phyloP scores from a whole-genome alignment of 2,888 invertebrate species.

The Tromatobia lineatoria region DNA sequence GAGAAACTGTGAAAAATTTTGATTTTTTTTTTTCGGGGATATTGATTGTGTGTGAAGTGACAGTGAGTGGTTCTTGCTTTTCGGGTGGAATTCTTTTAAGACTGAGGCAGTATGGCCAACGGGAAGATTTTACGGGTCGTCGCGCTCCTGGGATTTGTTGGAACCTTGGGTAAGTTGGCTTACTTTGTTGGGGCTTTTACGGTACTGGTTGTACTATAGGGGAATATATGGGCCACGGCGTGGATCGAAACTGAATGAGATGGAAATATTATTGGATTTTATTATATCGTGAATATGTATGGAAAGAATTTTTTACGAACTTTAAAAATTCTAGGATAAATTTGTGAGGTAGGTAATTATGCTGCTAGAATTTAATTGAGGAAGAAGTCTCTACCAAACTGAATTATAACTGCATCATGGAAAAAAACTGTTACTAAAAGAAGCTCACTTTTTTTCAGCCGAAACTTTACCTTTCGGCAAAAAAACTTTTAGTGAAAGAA shows the following conservation, averaged over 20 bases:
- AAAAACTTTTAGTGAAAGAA: too few species aligned
- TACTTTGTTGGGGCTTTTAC: constrained; percentile 1
- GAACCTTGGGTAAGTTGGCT: constrained; percentile 44
- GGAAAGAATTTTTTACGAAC: not conserved
- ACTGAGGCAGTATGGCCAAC: constrained; percentile 33
- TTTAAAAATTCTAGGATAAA: not conserved
- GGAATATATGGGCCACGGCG: not conserved
- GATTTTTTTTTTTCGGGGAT: constrained; percentile 20
- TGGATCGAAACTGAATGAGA: not conserved
- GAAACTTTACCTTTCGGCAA: too few species aligned
- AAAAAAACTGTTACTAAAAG: too few species aligned
- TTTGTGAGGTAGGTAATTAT: not conserved
- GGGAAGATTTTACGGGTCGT: constrained; percentile 25
- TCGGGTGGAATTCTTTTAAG: not conserved
- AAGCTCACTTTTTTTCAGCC: too few species aligned
- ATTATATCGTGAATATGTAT: not conserved
- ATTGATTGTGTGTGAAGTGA: constrained; percentile 3
- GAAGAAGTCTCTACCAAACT: too few species aligned
- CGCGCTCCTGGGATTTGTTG: constrained; percentile 29
- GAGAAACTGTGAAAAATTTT: not conserved
- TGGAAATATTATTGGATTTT: not conserved
- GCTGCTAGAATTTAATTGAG: too few species aligned
- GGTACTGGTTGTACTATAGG: not conserved
- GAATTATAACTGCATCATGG: too few species aligned
- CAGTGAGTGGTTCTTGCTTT: not conserved